Evolutionary conservation across 2,888 invertebrate species (phyloP), one percentile per base, ranked within the genome.

Genomic region (Ischnus inquisitorius): DNA sequence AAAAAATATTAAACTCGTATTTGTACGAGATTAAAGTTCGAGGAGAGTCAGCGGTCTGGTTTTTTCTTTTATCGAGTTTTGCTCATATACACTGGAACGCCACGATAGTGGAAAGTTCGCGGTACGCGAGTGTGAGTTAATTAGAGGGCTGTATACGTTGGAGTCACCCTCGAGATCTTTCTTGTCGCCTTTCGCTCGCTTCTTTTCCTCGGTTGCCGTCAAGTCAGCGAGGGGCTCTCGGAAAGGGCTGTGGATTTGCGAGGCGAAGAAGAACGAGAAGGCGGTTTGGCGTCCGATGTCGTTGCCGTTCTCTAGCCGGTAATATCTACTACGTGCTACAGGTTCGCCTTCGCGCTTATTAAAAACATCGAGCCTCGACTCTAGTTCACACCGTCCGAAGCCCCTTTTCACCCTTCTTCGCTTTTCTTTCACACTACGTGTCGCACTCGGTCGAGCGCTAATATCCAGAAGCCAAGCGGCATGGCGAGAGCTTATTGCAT

Each of bases 271-370:
- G 62, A 51, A 60, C 48, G 46, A 60, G 76, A 64, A 64, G 60
- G 67, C 22, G 14, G 48, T 60, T 64, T 62, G 79, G 69, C 54
- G 85, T 68, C 51, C 77, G 54, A 68, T 74, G 62, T 75, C 80
- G 80, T 81, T 74, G 74, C 60, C 67, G 72, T 74, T 79, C 71
- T 83, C 75, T 82, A 88, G 85, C 89, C 87, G 87, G 90, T 91
- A 92, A 92, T 92, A 91, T 91, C 91, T 87, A 89, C 88, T 90
- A 91, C 90, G 90, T 91, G 90, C 90, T 90, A 90, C 90, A 89
- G 89, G 88, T 91, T 91, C 88, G 89, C 89, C 65, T 71, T 64
- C 34, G 69, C 90, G 91, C 92, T 92, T 92, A 92, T 92, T 92
- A 92, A 92, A 92, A 92, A 92, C 91, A 90, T 91, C 90, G 89